Base-by-base conservation (phyloP, 23 tunicate species). In the Trididemnum clinides region DNA sequence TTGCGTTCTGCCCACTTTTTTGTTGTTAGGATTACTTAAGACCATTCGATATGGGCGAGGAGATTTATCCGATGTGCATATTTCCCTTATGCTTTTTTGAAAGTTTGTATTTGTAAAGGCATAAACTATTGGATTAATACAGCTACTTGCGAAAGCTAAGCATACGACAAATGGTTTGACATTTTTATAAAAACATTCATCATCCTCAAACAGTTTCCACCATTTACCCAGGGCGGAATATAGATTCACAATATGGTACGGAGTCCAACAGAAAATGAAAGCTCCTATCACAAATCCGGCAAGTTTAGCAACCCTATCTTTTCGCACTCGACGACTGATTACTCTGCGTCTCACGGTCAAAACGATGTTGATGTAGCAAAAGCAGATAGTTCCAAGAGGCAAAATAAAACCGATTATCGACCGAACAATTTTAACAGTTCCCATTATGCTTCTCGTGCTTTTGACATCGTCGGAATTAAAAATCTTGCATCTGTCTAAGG, bases 61-160 rank as follows among this genome's bases (percentile, higher is more conserved):
- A 23, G 65, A 57, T 39, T 78, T 85, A 57, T 87, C 86, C 10
- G 85, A 50, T 7, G 86, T 69, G 49, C 97, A 87, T 34, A 87
- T 79, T 12, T 87, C 91, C 63, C 88, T 82, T 30, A 92, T 64
- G 82, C 87, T 92, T 34, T 92, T 87, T 76, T 87, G 86, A 74
- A 92, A 92, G 35, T 92, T 92, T 0, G 97, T 92, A 26, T 91
- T 71, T 1, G 97, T 92, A 57, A 92, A 92, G 12, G 97, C 97
- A 85, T 92, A 92, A 32, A 83, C 90, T 36, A 92, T 57, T 15
- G 97, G 97, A 57, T 92, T 92, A 63, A 92, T 78, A 51, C 91
- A 92, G 81, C 97, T 92, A 86, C 87, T 92, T 37, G 97, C 87
- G 54, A 83, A 92, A 19, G 97, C 97, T 74, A 92, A 63, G 35